A percentile compares a stretch with the other conserved stretches of the same genome.
phyloP scores from a whole-genome alignment of 2,113 vertebrate species.

The Albula goreensis region DNA sequence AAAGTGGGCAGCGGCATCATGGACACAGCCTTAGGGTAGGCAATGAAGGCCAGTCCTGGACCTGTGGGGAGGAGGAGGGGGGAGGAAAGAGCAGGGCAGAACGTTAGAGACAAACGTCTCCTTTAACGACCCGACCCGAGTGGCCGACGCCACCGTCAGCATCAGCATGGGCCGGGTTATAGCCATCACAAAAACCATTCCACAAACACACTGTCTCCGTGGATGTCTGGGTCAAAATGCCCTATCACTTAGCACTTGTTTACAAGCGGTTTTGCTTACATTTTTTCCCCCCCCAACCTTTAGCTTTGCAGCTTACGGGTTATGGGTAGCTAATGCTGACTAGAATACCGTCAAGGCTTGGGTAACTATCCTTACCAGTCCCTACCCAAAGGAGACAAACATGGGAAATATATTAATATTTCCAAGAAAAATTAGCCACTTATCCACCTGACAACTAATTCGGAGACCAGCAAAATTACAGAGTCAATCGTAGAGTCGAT shows the following conservation, averaged over 20 bases:
- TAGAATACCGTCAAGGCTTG: background rate
- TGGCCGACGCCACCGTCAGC: no score
- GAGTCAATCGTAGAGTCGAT: no score
- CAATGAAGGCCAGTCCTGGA: slow-evolving; percentile 97
- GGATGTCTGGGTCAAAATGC: no score
- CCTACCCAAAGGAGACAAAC: no score
- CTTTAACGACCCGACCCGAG: no score
- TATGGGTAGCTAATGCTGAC: background rate
- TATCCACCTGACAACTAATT: background rate
- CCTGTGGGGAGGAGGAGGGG: slow-evolving; percentile 76
- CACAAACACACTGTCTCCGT: no score
- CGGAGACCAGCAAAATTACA: background rate
- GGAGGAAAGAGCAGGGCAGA: slow-evolving; percentile 37
- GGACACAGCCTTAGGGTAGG: slow-evolving; percentile 97
- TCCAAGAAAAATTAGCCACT: background rate
- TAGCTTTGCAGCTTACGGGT: slow-evolving; percentile 8
- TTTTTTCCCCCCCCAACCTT: background rate
- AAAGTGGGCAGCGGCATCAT: slow-evolving; percentile 98
- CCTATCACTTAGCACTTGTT: no score
- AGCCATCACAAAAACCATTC: no score
- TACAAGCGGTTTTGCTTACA: background rate
- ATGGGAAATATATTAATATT: no score
- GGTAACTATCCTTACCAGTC: no score
- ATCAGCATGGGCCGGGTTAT: no score
- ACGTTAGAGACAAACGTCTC: slow-evolving; percentile 26